phyloP scores from a whole-genome alignment of 2,113 vertebrate genomes.

The Peucedramus taeniatus region DNA sequence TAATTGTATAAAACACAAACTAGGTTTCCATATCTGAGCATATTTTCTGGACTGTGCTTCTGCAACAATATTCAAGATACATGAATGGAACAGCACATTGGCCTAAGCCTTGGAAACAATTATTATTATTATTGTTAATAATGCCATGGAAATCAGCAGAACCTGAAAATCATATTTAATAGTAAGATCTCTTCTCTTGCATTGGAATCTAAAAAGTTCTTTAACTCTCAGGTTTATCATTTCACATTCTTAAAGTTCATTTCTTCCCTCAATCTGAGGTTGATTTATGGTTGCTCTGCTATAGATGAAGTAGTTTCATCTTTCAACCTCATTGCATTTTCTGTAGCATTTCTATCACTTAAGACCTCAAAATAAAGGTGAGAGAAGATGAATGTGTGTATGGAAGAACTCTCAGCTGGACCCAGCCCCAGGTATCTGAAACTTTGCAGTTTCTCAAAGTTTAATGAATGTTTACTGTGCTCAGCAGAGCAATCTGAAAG shows the following conservation, averaged over 20 bases:
- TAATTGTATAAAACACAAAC: neutral
- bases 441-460: neutral
- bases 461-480: conserved; percentile 32
- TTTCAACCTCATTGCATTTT: conserved; percentile 31
- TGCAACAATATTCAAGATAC: neutral
- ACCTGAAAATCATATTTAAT: neutral
- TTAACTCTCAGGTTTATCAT: conserved; percentile 27
- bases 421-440: neutral
- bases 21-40: neutral
- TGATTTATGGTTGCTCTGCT: conserved; percentile 44
- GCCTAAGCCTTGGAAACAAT: neutral
- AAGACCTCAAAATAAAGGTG: neutral
- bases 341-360: conserved; percentile 23
- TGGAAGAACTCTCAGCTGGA: neutral
- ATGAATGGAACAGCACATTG: neutral
- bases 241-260: conserved; percentile 17
- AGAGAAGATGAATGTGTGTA: conserved; percentile 38
- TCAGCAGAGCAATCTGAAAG: neutral
- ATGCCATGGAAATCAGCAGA: neutral
- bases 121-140: neutral
- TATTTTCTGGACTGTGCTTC: neutral
- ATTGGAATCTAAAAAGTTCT: neutral
- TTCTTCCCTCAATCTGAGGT: neutral
- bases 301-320: conserved; percentile 2
- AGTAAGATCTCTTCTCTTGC: neutral